Evolutionary conservation across 2,797 vertebrate species (phyloP).

Genomic region (Echiichthys vipera): DNA sequence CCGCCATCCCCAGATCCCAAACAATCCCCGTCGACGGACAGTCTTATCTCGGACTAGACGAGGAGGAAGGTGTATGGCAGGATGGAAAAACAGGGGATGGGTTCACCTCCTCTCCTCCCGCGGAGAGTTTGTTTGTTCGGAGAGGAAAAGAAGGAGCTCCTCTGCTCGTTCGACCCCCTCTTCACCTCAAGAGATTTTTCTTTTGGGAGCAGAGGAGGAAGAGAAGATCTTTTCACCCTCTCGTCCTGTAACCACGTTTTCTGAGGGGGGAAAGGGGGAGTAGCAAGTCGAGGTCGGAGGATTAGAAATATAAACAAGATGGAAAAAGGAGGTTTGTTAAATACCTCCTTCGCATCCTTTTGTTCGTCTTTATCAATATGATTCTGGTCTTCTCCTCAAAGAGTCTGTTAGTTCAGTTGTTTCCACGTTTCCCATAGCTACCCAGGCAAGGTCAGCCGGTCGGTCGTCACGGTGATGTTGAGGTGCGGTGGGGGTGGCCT

Average conservation of each 20-base stretch:
- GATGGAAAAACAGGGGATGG: not conserved
- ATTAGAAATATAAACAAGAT: slow-evolving; percentile 38
- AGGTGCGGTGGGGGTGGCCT: slow-evolving; percentile 47
- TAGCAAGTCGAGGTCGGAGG: not conserved
- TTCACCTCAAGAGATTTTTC: not conserved
- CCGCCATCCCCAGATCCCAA: not conserved
- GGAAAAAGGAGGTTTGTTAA: slow-evolving; percentile 13
- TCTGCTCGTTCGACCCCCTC: not conserved
- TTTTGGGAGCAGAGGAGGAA: not conserved
- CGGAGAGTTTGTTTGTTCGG: slow-evolving; percentile 13
- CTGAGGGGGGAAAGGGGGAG: slow-evolving; percentile 2
- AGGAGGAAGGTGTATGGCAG: not conserved
- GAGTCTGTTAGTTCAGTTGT: slow-evolving; percentile 42
- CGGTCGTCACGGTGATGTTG: not conserved
- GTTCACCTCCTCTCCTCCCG: slow-evolving; percentile 22
- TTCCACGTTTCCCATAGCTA: slow-evolving; percentile 5
- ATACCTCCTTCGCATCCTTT: slow-evolving; percentile 20
- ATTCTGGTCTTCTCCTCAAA: slow-evolving; percentile 21
- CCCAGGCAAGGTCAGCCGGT: not conserved
- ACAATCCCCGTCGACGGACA: slow-evolving; percentile 11
- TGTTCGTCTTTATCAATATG: not conserved
- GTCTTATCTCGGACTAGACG: slow-evolving; percentile 9
- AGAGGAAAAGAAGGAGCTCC: slow-evolving; percentile 57
- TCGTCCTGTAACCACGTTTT: not conserved
- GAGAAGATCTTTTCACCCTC: slow-evolving; percentile 24